Evolutionary conservation across 2,888 invertebrate species (phyloP), one percentile per base, ranked within the genome.

Genomic region (Vanessa cardui): DNA sequence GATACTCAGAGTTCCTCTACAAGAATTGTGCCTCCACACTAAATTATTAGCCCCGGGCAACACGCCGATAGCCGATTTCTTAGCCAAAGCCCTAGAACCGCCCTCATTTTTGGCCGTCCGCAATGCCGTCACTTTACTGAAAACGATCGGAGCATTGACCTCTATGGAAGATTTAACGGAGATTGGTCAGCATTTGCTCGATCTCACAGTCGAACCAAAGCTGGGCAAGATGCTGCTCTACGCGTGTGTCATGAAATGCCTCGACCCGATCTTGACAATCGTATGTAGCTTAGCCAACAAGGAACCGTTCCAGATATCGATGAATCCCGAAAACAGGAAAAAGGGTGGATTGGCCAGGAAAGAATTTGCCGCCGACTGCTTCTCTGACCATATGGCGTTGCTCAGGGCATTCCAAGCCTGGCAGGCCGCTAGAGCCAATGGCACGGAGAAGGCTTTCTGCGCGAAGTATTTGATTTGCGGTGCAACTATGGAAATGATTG

Each of bases 151-250:
- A 73, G 97, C 98, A 0, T 87, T 99, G 49, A 96, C 97, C 71
- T 94, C 96, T 0, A 95, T 96, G 91, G 98, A 99, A 85, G 96
- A 96, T 77, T 91, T 99, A 63, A 99, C 98, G 0, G 96, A 96
- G 76, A 92, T 99, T 64, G 99, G 99, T 0, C 95, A 95, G 70
- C 97, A 98, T 82, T 90, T 99, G 62, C 93, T 98, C n/a, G 98
- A 98, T 82, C 89, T 99, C 58, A 98, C 99, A 0, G 94, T 99
- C 1, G 98, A 99, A 78, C 99, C 99, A 0, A 96, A 97, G 76
- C 90, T 98, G 58, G 98, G 97, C 6, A 98, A 99, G 87, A 97
- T 98, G 95, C 88, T 99, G 69, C 78, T 99, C 0, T 98, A 97
- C 83, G 96, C 97, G 1, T 95, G 98, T 50, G 96, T 98, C 4